Evolutionary conservation across 2,113 vertebrate genomes (phyloP).

Genomic region (Ceyx cyanopectus): DNA sequence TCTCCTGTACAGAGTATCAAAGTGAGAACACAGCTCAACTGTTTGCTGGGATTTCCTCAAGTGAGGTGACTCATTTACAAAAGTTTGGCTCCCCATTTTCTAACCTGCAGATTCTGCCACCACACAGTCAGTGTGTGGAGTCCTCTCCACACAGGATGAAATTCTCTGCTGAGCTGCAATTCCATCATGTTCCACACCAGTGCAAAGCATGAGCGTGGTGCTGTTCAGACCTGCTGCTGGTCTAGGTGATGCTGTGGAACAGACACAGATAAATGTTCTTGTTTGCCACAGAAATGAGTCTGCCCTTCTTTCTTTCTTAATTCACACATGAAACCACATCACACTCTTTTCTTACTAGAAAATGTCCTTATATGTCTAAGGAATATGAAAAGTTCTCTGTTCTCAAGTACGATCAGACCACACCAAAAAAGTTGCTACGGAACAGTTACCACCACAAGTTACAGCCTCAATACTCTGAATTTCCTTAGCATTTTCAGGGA

Average conservation of each 20-base stretch:
- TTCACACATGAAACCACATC: neutral
- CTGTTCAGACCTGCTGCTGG: neutral
- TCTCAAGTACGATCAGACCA: neutral
- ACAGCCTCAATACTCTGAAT: neutral
- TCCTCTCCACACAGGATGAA: neutral
- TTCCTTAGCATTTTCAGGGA: neutral
- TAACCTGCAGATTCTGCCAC: neutral
- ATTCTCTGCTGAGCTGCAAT: neutral
- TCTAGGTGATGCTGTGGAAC: neutral
- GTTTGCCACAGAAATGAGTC: neutral
- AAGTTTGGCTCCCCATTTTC: neutral
- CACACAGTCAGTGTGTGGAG: fast-evolving
- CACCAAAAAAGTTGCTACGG: neutral
- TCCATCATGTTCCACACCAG: neutral
- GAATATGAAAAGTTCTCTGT: neutral
- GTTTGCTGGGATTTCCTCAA: neutral
- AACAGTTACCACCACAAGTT: neutral
- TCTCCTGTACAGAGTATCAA: neutral
- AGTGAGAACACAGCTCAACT: neutral
- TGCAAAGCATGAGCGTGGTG: neutral
- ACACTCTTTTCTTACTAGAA: neutral
- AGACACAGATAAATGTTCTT: neutral
- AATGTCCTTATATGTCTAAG: neutral
- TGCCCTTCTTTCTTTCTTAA: neutral
- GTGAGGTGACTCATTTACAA: neutral